phyloP scores from a whole-genome alignment of 2,797 vertebrate species.

The Protosalanx chinensis region DNA sequence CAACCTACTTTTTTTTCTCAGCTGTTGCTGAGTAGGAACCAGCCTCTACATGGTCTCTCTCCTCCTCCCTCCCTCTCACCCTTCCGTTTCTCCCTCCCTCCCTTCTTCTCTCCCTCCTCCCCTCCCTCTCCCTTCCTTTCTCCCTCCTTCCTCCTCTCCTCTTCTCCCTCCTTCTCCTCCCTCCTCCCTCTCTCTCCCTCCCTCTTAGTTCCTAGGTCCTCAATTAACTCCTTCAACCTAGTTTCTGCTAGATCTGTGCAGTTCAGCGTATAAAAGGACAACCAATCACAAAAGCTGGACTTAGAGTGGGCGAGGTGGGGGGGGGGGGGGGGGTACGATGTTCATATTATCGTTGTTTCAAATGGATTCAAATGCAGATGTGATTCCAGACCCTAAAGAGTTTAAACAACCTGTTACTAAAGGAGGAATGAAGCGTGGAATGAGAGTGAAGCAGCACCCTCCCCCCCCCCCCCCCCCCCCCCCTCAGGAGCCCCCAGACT shows the following conservation, averaged over 20 bases:
- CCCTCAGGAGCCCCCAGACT: neutral
- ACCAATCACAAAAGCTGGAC: neutral
- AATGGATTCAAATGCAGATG: neutral
- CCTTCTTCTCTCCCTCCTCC: neutral
- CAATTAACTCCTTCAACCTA: neutral
- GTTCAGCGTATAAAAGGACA: neutral
- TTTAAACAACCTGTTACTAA: slow-evolving; percentile 11
- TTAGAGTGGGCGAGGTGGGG: too few relatives aligned
- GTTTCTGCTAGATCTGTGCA: neutral
- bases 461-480: too few relatives aligned
- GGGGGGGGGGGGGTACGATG: too few relatives aligned
- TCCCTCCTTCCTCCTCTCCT: neutral
- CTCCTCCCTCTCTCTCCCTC: neutral
- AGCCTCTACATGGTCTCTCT: slow-evolving; percentile 2
- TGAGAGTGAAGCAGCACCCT: too few relatives aligned
- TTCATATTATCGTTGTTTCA: neutral
- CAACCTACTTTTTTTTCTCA: slow-evolving; percentile 11
- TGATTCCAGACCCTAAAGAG: neutral
- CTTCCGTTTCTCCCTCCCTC: neutral
- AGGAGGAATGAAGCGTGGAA: neutral
- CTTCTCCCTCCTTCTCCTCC: neutral
- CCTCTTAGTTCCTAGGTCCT: neutral
- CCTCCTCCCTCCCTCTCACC: neutral
- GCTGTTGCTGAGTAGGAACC: slow-evolving; percentile 16
- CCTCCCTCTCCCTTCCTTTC: neutral